Evolutionary conservation across 1,140 invertebrate species (phyloP), one percentile per base, ranked within the genome.

Genomic region (Macrostomum lignano): DNA sequence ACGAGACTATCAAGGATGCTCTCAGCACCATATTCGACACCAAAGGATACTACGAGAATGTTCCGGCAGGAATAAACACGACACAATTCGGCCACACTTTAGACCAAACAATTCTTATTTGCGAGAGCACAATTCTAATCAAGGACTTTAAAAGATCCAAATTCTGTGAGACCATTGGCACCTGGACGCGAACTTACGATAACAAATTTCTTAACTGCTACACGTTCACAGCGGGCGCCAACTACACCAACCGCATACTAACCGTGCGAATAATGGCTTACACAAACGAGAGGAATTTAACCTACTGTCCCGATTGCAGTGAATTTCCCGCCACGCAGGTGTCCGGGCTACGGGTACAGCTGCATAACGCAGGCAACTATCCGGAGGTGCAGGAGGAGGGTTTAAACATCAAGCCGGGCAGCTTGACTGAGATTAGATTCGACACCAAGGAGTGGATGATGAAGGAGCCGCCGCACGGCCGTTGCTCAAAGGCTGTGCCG

Each of bases 281-380:
- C 19, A 17, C 19, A 15, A 17, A 28, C 19, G 26, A 28, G 7
- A 3, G 26, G 9, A 7, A 15, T 7, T 3, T 5, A 9, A 15
- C 19, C 9, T 14, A 28, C 14, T 28, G 26, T 28, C 26, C 26
- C 7, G 26, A 28, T 28, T 28, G 26, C 9, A 28, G 19, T 28
- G 14, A 28, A 9, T 28, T 28, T 9, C 15, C 26, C 3, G 3
- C 26, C 3, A 15, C 26, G 15, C 26, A 28, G 19, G 19, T 28
- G 26, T 15, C 26, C 9, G 26, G 26, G 3, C 15, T 28, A 15
- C 3, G 26, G 5, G 15, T 28, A 7, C 15, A 17, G 15, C 19
- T 28, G 9, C 26, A 28, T 28, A 28, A 14, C 15, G 26, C 26
- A 15, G 14, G 19, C 26, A 28, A 14, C 5, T 28, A 28, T 28